These are phyloP conservation scores for Operophtera brumata DNA, from an alignment of 2,888 invertebrate genomes.

Conservation along the genomic window DNA sequence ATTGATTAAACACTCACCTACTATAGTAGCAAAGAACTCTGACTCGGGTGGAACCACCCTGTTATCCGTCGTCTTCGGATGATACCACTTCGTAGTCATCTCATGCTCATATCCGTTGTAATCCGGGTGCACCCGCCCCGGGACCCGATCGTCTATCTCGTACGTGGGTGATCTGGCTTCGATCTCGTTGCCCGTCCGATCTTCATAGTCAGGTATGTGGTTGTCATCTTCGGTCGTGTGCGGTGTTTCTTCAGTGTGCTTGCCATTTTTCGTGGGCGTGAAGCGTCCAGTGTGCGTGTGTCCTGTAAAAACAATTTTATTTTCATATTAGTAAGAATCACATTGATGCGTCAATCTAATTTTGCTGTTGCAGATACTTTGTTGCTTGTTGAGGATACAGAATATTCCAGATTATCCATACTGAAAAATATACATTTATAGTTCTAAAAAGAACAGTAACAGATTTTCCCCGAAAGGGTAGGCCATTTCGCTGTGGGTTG, in stretches of 20 bases:
- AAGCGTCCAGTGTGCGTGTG: conserved; percentile 62
- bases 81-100: conserved; percentile 73
- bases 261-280: conserved; percentile 58
- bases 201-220: conserved; percentile 68
- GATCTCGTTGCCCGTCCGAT: conserved; percentile 56
- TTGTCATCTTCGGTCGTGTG: conserved; percentile 77
- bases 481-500: no score
- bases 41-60: conserved; percentile 73
- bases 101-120: conserved; percentile 71
- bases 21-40: conserved; percentile 74
- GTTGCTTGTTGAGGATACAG: no score
- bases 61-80: conserved; percentile 72
- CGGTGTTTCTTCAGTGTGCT: conserved; percentile 57
- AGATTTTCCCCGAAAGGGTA: no score
- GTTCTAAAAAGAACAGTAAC: no score
- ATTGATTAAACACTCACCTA: conserved; percentile 52
- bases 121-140: conserved; percentile 59
- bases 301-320: conserved; percentile 43
- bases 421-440: no score
- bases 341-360: no score
- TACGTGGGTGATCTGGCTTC: conserved; percentile 63
- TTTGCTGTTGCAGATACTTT: no score
- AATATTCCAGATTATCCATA: no score
- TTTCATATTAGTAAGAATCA: no score
- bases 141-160: conserved; percentile 55